A percentile compares a stretch with the other conserved stretches of the same genome.
phyloP scores from a whole-genome alignment of 2,888 invertebrate genomes.

The Drosophila longiperda region DNA sequence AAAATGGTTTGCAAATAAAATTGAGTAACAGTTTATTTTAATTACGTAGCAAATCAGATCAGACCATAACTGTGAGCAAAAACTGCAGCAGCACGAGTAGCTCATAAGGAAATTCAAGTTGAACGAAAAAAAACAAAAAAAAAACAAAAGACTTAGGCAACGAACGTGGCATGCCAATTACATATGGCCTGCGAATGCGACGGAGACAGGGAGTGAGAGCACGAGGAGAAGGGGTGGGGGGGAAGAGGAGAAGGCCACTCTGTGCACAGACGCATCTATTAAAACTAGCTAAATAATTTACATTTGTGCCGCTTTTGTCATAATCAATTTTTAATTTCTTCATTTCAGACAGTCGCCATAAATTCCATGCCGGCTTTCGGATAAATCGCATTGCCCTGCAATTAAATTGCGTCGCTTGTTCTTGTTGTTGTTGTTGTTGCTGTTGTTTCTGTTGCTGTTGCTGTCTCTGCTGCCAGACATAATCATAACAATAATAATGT shows the following conservation, averaged over 20 bases:
- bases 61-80: constrained; percentile 33
- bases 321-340: constrained; percentile 83
- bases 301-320: constrained; percentile 78
- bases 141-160: constrained; percentile 61
- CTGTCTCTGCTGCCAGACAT: constrained; percentile 76
- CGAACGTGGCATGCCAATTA: constrained; percentile 52
- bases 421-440: constrained; percentile 9
- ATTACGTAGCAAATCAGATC: constrained; percentile 49
- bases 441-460: constrained; percentile 31
- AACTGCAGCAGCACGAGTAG: neutral
- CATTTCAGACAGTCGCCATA: constrained; percentile 76
- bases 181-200: neutral
- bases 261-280: constrained; percentile 39
- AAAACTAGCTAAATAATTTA: constrained; percentile 71
- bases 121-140: constrained; percentile 25
- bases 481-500: constrained; percentile 80
- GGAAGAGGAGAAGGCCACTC: neutral
- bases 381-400: constrained; percentile 82
- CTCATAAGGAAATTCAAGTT: constrained; percentile 56
- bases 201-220: neutral
- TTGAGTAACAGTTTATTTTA: constrained; percentile 40
- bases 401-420: constrained; percentile 41
- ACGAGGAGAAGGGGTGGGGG: neutral
- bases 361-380: constrained; percentile 79
- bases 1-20: constrained; percentile 8